These are phyloP conservation scores for Zelleria hepariella DNA, from an alignment of 2,888 invertebrate species.

Conservation along the genomic window DNA sequence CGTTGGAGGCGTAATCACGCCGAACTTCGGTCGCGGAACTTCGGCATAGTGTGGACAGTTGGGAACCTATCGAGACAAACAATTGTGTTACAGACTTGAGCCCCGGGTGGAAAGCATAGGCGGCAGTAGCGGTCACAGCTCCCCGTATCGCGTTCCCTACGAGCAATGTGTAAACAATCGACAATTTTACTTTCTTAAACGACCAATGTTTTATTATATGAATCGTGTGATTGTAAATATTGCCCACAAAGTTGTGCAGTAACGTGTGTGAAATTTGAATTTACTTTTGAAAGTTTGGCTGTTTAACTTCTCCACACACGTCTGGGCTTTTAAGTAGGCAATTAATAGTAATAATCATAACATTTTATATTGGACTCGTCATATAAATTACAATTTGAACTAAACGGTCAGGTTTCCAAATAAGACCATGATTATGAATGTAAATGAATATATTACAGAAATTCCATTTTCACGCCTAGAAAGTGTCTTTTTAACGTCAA, in stretches of 20 bases:
- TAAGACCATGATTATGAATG: conserved; percentile 31
- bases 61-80: too few species aligned
- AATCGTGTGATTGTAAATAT: background rate
- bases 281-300: background rate
- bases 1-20: too few species aligned
- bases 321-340: background rate
- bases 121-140: conserved; percentile 46
- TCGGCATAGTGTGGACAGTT: too few species aligned
- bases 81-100: too few species aligned
- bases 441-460: conserved; percentile 26
- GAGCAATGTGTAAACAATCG: conserved; percentile 55
- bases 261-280: background rate
- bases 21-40: too few species aligned
- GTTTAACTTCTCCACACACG: background rate
- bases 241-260: background rate
- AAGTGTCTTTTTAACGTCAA: conserved; percentile 23
- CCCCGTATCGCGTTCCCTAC: conserved; percentile 60
- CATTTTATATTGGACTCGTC: conserved; percentile 21
- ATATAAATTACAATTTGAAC: conserved; percentile 36
- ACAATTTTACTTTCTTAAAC: conserved; percentile 35
- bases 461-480: conserved; percentile 27
- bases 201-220: conserved; percentile 20
- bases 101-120: background rate
- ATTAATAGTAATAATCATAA: conserved; percentile 25
- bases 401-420: conserved; percentile 33